Conservation (phyloP, 2,113 vertebrate genomes). For the Sylvia atricapilla region DNA sequence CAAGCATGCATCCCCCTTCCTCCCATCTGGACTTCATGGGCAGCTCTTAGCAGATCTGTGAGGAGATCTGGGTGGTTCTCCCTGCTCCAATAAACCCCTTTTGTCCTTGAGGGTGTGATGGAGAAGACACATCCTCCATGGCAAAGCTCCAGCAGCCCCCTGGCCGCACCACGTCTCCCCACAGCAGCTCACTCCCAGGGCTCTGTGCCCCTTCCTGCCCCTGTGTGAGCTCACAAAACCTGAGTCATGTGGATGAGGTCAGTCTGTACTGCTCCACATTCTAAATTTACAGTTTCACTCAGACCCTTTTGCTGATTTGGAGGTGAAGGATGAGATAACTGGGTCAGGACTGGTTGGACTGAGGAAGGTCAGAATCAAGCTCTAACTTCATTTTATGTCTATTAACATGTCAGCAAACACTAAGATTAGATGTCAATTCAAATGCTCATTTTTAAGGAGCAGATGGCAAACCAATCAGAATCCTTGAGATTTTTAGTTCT, state of each 20-base stretch:
- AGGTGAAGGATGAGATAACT: not conserved
- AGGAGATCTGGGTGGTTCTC: not conserved
- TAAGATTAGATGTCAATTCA: not conserved
- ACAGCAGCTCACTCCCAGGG: not conserved
- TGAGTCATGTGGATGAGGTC: not conserved
- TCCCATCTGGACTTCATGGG: not conserved
- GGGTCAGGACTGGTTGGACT: not conserved
- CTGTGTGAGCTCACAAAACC: not conserved
- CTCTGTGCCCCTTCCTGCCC: not conserved
- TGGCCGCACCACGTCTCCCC: fast-evolving
- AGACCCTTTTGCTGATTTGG: fast-evolving
- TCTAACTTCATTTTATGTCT: not conserved
- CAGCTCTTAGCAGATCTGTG: not conserved
- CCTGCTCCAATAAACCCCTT: not conserved
- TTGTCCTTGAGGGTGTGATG: not conserved
- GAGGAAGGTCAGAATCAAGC: not conserved
- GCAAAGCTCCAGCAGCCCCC: not conserved
- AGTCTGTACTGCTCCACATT: not conserved
- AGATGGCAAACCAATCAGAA: not conserved
- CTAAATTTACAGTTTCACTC: not conserved
- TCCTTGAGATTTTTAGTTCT: not conserved
- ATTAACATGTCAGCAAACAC: not conserved
- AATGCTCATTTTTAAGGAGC: not conserved
- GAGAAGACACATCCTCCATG: not conserved
- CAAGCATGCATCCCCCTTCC: not conserved